Percentiles rank a stretch among this genome's conserved stretches.
Evolutionary conservation across 1,140 invertebrate species (phyloP).

Genomic region (Gryllus bimaculatus): DNA sequence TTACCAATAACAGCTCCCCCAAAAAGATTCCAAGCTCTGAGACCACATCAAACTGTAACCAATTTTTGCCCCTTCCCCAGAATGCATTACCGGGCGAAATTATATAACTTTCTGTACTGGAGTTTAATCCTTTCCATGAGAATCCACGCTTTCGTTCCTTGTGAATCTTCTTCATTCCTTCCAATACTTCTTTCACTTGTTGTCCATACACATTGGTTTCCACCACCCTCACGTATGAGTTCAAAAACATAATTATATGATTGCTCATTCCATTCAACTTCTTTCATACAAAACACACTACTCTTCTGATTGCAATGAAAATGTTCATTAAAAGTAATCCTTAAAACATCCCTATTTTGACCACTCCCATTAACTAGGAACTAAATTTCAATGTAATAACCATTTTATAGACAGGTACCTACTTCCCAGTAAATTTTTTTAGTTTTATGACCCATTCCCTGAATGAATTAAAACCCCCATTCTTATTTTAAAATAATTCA

Average conservation of each 20-base stretch:
- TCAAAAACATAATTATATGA: slow-evolving; percentile 81
- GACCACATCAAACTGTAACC: slow-evolving; percentile 55
- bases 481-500: too few relatives aligned
- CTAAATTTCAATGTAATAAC: too few relatives aligned
- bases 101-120: slow-evolving; percentile 69
- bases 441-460: too few relatives aligned
- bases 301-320: slow-evolving; percentile 41
- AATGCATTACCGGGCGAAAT: slow-evolving; percentile 48
- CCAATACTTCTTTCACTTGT: slow-evolving; percentile 59
- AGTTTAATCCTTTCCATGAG: slow-evolving; percentile 86
- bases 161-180: slow-evolving; percentile 47
- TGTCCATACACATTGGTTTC: slow-evolving; percentile 89
- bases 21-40: slow-evolving; percentile 92
- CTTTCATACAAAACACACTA: slow-evolving; percentile 68
- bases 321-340: too few relatives aligned
- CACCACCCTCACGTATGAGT: slow-evolving; percentile 97
- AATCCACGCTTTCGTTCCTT: slow-evolving; percentile 79
- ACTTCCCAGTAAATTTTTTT: too few relatives aligned
- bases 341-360: too few relatives aligned
- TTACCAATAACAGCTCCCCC: slow-evolving; percentile 85
- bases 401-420: too few relatives aligned
- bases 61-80: slow-evolving; percentile 26
- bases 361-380: too few relatives aligned
- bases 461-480: too few relatives aligned
- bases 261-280: slow-evolving; percentile 66